These are phyloP conservation scores for Corythoichthys haematopterus DNA, from an alignment of 2,113 vertebrate species.

Conservation along the genomic window DNA sequence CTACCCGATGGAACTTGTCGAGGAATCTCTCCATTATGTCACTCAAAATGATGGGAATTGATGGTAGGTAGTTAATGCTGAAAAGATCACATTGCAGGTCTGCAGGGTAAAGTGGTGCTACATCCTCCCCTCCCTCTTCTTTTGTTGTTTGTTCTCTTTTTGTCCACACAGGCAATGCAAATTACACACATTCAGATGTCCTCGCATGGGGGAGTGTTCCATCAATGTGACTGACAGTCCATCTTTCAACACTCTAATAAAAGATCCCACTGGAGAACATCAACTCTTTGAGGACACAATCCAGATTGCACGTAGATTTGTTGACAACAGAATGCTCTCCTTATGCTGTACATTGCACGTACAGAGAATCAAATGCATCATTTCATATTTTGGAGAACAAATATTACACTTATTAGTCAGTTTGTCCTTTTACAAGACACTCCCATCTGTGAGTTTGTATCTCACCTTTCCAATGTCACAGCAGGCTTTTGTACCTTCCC, in stretches of 20 bases:
- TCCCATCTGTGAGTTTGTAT: conserved; percentile 26
- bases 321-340: conserved; percentile 25
- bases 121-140: neutral
- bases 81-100: conserved; percentile 39
- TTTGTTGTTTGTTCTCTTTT: conserved; percentile 10
- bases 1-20: conserved; percentile 62
- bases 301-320: conserved; percentile 32
- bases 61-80: conserved; percentile 12
- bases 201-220: conserved; percentile 21
- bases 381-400: neutral
- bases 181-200: conserved; percentile 23
- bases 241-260: conserved; percentile 31
- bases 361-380: conserved; percentile 26
- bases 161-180: conserved; percentile 8
- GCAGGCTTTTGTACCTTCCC: conserved; percentile 35
- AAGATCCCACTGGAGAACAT: conserved; percentile 26
- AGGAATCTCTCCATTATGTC: conserved; percentile 66
- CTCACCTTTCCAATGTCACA: conserved; percentile 23
- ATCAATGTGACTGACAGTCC: conserved; percentile 27
- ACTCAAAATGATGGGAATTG: conserved; percentile 52
- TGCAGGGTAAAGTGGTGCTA: conserved; percentile 5
- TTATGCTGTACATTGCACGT: conserved; percentile 22
- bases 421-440: conserved; percentile 20
- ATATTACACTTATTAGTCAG: conserved; percentile 13
- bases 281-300: conserved; percentile 15